A percentile compares a stretch with the other conserved stretches of the same genome.
phyloP scores from a whole-genome alignment of 2,888 invertebrate species.

The Macrosiphum euphorbiae region DNA sequence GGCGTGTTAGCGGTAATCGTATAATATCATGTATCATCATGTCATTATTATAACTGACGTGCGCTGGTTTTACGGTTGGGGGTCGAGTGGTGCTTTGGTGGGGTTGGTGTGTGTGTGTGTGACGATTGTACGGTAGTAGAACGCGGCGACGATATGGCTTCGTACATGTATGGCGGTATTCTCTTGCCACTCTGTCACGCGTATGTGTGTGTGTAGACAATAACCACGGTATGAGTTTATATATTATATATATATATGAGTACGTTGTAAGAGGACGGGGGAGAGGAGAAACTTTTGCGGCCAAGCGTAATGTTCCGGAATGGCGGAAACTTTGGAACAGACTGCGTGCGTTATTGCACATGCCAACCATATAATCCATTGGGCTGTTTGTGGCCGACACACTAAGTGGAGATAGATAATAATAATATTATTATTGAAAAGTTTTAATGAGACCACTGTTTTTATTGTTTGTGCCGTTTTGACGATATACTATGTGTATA shows the following conservation, averaged over 20 bases:
- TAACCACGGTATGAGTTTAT: slow-evolving; percentile 25
- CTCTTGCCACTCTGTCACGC: background rate
- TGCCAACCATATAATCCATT: slow-evolving; percentile 58
- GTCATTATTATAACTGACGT: background rate
- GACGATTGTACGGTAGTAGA: slow-evolving; percentile 16
- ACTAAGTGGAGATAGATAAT: slow-evolving; percentile 59
- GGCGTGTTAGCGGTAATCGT: background rate
- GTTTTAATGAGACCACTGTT: slow-evolving; percentile 59
- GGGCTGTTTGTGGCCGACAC: slow-evolving; percentile 58
- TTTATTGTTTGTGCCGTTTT: slow-evolving; percentile 54
- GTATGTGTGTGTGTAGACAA: slow-evolving; percentile 14
- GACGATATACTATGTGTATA: background rate
- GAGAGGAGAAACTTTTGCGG: slow-evolving; percentile 55
- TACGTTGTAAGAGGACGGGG: background rate
- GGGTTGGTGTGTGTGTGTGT: background rate
- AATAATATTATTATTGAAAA: slow-evolving; percentile 62
- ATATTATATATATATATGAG: slow-evolving; percentile 14
- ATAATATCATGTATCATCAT: background rate
- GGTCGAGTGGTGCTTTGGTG: too few relatives aligned
- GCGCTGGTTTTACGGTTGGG: too few relatives aligned
- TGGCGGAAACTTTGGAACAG: slow-evolving; percentile 63
- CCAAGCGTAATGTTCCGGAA: slow-evolving; percentile 63
- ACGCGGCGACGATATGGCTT: slow-evolving; percentile 5
- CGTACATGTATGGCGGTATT: background rate
- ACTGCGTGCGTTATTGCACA: slow-evolving; percentile 62